Conservation (phyloP, 1,140 invertebrate species). For the Caerostris darwini region DNA sequence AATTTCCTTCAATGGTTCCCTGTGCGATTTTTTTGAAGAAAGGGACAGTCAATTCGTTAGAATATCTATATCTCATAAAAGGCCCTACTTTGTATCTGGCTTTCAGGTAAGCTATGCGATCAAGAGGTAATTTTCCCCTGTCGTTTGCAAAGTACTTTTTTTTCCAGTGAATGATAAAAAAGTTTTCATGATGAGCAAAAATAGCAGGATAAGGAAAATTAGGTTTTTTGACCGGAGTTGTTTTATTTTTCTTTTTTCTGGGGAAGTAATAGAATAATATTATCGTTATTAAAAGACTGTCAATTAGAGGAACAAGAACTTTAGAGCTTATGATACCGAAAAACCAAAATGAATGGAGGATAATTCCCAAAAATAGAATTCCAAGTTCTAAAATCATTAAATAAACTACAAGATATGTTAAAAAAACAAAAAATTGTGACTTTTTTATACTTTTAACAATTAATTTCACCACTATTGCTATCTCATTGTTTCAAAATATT, state of each 20-base stretch:
- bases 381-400: not conserved
- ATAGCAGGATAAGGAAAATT: not conserved
- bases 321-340: not conserved
- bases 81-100: conserved; percentile 29
- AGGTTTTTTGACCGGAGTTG: not conserved
- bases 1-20: not conserved
- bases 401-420: too few species aligned
- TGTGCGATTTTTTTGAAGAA: conserved; percentile 1
- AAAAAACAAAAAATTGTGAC: too few species aligned
- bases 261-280: not conserved
- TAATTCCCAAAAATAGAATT: not conserved
- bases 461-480: not conserved
- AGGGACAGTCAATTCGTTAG: not conserved
- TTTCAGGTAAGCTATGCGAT: conserved; percentile 59
- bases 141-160: not conserved
- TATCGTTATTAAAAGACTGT: not conserved
- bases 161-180: not conserved
- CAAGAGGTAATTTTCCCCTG: conserved; percentile 15
- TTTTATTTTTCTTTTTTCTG: not conserved
- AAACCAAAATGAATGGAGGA: not conserved
- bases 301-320: not conserved
- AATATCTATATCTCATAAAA: not conserved
- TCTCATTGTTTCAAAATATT: too few species aligned
- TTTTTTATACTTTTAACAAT: not conserved
- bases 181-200: not conserved